phyloP scores from a whole-genome alignment of 2,797 vertebrate genomes.

The Pogonophryne albipinna region DNA sequence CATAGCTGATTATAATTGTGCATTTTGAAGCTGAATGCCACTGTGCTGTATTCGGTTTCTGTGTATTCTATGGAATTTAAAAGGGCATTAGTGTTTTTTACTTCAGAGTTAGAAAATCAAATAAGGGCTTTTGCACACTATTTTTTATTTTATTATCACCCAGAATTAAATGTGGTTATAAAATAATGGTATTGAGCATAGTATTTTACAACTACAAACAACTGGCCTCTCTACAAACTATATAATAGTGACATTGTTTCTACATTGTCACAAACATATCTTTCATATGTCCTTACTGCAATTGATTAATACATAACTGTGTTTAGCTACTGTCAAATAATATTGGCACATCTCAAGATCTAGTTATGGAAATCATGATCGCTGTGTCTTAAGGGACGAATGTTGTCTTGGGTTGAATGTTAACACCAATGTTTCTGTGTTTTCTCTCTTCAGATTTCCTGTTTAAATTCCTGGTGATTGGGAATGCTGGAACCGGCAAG shows the following conservation, averaged over 20 bases:
- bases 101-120: not conserved
- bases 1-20: not conserved
- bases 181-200: not conserved
- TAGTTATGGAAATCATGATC: not conserved
- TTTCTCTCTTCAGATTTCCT: conserved; percentile 90
- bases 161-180: not conserved
- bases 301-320: not conserved
- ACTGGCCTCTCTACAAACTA: not conserved
- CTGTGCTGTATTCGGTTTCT: not conserved
- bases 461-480: conserved; percentile 96
- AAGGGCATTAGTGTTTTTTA: not conserved
- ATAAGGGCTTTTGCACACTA: not conserved
- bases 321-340: not conserved
- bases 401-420: not conserved
- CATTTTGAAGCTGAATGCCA: not conserved
- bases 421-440: conserved; percentile 23
- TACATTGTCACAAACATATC: not conserved
- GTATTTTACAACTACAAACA: not conserved
- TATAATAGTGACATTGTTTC: not conserved
- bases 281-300: not conserved
- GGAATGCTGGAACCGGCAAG: conserved; percentile 95
- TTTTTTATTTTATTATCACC: not conserved
- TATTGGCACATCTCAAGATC: not conserved
- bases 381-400: not conserved
- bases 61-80: not conserved